phyloP scores from a whole-genome alignment of 1,140 invertebrate genomes.

The Sarcophaga bullata region DNA sequence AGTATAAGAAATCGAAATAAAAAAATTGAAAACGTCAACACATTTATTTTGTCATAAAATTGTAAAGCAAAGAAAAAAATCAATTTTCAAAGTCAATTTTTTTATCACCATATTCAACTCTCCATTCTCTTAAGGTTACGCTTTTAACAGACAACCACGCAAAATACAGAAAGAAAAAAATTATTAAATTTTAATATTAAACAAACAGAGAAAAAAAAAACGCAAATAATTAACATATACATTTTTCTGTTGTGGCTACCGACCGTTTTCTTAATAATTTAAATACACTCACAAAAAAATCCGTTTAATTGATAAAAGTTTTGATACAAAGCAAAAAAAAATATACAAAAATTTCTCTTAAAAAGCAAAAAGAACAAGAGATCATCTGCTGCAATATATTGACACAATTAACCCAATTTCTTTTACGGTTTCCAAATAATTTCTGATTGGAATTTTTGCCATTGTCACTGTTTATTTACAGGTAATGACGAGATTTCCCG shows the following conservation, averaged over 20 bases:
- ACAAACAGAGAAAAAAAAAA: conserved; percentile 15
- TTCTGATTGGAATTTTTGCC: too few relatives aligned
- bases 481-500: too few relatives aligned
- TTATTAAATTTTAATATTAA: background rate
- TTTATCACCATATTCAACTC: conserved; percentile 2
- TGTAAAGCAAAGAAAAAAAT: conserved; percentile 23
- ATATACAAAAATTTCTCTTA: too few relatives aligned
- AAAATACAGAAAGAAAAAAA: conserved; percentile 4
- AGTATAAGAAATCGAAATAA: background rate
- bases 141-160: background rate
- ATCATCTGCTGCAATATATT: too few relatives aligned
- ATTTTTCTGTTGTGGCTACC: background rate
- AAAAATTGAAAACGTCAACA: conserved; percentile 24
- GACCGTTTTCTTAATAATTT: too few relatives aligned
- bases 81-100: conserved; percentile 37
- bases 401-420: too few relatives aligned
- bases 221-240: background rate
- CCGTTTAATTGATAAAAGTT: too few relatives aligned
- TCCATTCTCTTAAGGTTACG: conserved; percentile 2
- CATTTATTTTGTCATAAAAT: conserved; percentile 26
- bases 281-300: too few relatives aligned
- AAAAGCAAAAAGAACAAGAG: too few relatives aligned
- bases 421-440: too few relatives aligned
- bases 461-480: too few relatives aligned
- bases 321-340: too few relatives aligned